Evolutionary conservation across 2,888 invertebrate species (phyloP), one percentile per base, ranked within the genome.

Genomic region (Pachycephus smyrnensis): DNA sequence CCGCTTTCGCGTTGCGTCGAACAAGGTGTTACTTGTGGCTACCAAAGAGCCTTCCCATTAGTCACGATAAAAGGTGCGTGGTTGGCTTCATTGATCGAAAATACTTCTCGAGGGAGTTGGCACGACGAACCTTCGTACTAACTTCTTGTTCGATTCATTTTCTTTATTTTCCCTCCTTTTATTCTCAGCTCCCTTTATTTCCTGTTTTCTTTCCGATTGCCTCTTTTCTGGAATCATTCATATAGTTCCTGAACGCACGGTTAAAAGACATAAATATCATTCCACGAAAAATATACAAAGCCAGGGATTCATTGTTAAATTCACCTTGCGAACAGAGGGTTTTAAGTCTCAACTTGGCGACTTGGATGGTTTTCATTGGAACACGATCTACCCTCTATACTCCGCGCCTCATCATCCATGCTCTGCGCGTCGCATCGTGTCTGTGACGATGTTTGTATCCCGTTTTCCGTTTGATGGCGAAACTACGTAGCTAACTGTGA

Each of bases 391-490:
- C 55, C 55, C 23, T 23, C 23, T 55, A 0, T 3, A 55, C 55
- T 23, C 55, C 23, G 55, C 71, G 71, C 23, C 71, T 71, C 71
- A 71, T 71, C 71, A 71, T 71, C 31, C 71, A 71, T 71, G 32
- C 74, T 31, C 9, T 33, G 71, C 71, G 71, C 71, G 71, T 33
- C 71, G 71, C 15, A 11, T 36, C 35, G 35, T 77, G 76, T 80
- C 80, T 77, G 82, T 78, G 84, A 83, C 80, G 85, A 84, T 89
- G 90, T 90, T 89, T 90, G 88, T 88, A 81, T 86, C 87, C 82
- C 82, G 87, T 88, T 88, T 90, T 88, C 86, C 87, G 88, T 90
- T 91, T 90, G 89, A 90, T 87, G 88, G 85, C 84, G 84, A 88
- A 89, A 88, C 88, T 88, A 88, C 88, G 85, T 85, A 86, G 89